Evolutionary conservation across 2,797 vertebrate species (phyloP), one percentile per base, ranked within the genome.

Genomic region (Lutjanus argentimaculatus): DNA sequence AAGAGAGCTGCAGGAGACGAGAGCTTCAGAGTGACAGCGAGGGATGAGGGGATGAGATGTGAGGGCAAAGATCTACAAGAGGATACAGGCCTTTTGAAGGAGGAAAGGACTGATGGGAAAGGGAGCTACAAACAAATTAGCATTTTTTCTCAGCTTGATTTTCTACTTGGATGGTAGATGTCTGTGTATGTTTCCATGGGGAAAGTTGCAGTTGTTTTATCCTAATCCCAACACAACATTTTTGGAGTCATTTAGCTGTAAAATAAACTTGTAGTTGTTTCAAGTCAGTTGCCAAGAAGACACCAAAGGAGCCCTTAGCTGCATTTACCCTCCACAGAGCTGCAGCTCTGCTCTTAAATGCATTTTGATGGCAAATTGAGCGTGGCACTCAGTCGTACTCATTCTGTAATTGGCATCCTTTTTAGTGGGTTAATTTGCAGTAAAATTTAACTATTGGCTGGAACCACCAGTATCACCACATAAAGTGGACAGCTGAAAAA

Each of bases 11-110:
- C 21, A 19, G 55, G 59, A 64, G 16, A 58, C 0, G 15, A 68
- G 58, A n/a, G 69, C 72, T 77, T 56, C 53, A 21, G 68, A 84
- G 72, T 80, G 88, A 85, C 42, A 55, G 52, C 0, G 2, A 17
- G 42, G 52, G 51, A 22, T 11, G 56, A 56, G 61, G 62, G 30
- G 51, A 43, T 9, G 74, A 59, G 36, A 48, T 43, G 43, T 19
- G 62, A 46, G 9, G 72, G 59, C 52, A 57, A 40, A 80, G 56
- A 72, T 48, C 68, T 59, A 19, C 42, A 70, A 65, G 77, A 61
- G 48, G 67, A 59, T 36, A 40, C 12, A 63, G 55, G 46, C 46
- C 16, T 73, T 77, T 46, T 52, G 36, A 66, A 48, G 58, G 67
- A 76, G 40, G 49, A 76, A n/a, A 56, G 49, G 30, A 30, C 30